Conservation (phyloP, 2,888 invertebrate species). For the Trissonchulus latispiculum region DNA sequence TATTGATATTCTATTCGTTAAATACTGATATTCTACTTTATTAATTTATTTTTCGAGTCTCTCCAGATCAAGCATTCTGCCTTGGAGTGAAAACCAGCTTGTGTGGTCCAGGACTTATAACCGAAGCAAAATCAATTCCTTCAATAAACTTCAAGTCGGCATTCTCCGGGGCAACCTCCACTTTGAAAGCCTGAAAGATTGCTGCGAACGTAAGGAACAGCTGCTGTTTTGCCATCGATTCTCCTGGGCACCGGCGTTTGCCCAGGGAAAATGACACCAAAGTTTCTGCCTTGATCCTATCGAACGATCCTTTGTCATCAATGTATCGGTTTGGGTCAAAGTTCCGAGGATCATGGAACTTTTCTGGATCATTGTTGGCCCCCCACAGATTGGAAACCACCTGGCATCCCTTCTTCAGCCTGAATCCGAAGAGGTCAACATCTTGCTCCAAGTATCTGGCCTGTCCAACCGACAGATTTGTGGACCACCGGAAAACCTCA, state of each 20-base stretch:
- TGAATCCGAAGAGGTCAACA: neutral
- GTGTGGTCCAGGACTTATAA: too few relatives aligned
- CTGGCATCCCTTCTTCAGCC: neutral
- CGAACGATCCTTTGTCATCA: neutral
- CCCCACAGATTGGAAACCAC: neutral
- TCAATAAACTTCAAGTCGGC: too few relatives aligned
- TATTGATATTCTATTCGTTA: too few relatives aligned
- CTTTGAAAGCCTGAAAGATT: too few relatives aligned
- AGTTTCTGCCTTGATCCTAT: neutral
- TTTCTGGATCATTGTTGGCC: neutral
- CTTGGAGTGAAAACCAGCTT: too few relatives aligned
- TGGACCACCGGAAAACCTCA: neutral
- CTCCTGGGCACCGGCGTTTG: neutral
- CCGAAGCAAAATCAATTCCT: too few relatives aligned
- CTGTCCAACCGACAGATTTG: neutral
- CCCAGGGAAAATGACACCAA: neutral
- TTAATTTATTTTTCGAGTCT: too few relatives aligned
- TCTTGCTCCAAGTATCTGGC: neutral
- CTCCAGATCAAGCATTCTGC: too few relatives aligned
- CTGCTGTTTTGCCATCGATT: neutral
- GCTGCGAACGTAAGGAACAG: too few relatives aligned
- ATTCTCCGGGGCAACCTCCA: too few relatives aligned
- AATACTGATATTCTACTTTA: too few relatives aligned
- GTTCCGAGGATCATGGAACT: neutral
- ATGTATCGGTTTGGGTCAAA: neutral